phyloP scores from a whole-genome alignment of 2,797 vertebrate species.

The Dicrostonyx torquatus region DNA sequence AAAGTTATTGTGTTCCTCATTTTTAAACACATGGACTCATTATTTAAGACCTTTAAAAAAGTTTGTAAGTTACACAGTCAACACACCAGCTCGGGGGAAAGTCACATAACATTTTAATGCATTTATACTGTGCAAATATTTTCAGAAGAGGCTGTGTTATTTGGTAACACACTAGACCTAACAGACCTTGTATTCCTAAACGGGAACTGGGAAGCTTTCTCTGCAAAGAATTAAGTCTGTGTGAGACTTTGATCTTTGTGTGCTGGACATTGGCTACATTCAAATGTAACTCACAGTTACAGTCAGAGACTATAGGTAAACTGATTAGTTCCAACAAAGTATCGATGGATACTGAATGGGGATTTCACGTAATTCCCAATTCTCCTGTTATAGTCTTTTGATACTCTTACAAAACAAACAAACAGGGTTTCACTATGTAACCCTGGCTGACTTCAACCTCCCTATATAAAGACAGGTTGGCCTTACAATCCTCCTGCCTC shows the following conservation, averaged over 20 bases:
- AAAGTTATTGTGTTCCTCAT: neutral
- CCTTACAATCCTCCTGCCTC: neutral
- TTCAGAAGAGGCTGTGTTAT: constrained; percentile 6
- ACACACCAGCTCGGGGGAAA: neutral
- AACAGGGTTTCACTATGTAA: neutral
- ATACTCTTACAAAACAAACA: too few species aligned
- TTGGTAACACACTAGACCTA: neutral
- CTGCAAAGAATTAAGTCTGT: neutral
- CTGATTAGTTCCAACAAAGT: neutral
- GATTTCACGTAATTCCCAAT: neutral
- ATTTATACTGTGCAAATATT: neutral
- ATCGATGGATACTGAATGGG: neutral
- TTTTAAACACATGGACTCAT: neutral
- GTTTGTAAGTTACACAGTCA: neutral
- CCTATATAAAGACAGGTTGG: neutral
- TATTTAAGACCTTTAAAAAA: constrained; percentile 14
- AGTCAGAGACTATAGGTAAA: neutral
- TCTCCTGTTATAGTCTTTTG: neutral
- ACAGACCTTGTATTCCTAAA: neutral
- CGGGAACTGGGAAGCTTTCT: neutral
- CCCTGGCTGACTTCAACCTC: neutral
- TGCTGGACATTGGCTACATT: neutral
- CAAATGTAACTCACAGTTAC: rapidly evolving
- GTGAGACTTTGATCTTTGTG: neutral
- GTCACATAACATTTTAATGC: neutral